Evolutionary conservation across 2,888 invertebrate species (phyloP).

Genomic region (Drosophila prostipennis): DNA sequence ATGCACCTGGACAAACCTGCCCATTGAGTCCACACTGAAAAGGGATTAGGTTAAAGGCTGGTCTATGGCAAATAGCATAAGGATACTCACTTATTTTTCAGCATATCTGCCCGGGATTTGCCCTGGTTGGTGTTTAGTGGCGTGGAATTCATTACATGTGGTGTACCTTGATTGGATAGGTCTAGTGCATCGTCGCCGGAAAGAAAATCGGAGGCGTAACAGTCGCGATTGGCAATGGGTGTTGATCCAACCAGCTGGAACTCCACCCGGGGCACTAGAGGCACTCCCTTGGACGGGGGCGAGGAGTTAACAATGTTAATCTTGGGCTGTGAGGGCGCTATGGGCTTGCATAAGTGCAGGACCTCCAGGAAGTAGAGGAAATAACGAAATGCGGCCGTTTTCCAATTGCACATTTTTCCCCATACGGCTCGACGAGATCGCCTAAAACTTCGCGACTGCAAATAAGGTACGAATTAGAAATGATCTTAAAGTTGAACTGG

Average conservation of each 20-base stretch:
- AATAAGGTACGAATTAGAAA: not conserved
- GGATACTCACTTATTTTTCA: slow-evolving; percentile 42
- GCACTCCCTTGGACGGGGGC: slow-evolving; percentile 45
- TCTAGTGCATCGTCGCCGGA: slow-evolving; percentile 68
- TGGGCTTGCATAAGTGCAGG: slow-evolving; percentile 71
- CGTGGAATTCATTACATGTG: slow-evolving; percentile 81
- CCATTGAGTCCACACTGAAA: slow-evolving; percentile 22
- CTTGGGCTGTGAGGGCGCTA: slow-evolving; percentile 24
- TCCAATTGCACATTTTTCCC: slow-evolving; percentile 83
- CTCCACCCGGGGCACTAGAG: slow-evolving; percentile 48
- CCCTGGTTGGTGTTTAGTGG: slow-evolving; percentile 81
- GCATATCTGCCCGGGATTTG: slow-evolving; percentile 74
- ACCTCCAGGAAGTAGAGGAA: slow-evolving; percentile 70
- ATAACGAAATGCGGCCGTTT: slow-evolving; percentile 70
- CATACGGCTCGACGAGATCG: slow-evolving; percentile 78
- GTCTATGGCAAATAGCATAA: too few relatives aligned
- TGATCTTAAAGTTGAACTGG: not conserved
- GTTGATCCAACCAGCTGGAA: slow-evolving; percentile 67
- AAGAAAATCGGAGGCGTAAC: slow-evolving; percentile 56
- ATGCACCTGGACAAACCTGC: slow-evolving; percentile 10
- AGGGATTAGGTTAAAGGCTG: not conserved
- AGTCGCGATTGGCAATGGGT: slow-evolving; percentile 65
- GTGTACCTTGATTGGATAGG: slow-evolving; percentile 72
- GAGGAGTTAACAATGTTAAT: slow-evolving; percentile 16
- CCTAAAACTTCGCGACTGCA: slow-evolving; percentile 79